These are phyloP conservation scores for Oncorhynchus mykiss DNA, from an alignment of 2,113 vertebrate species.

Conservation along the genomic window DNA sequence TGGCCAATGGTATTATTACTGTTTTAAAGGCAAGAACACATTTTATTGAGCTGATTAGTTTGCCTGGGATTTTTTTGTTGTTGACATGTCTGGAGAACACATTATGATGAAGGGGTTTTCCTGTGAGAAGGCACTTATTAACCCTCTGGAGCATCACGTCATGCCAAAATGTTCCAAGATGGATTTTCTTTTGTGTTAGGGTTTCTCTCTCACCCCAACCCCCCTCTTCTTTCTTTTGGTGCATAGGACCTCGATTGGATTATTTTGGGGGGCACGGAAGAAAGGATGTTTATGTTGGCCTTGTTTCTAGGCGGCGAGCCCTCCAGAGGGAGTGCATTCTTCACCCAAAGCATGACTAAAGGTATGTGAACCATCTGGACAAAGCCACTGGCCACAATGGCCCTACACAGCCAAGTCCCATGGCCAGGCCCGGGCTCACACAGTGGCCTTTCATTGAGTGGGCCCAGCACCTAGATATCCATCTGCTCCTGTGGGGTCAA, in stretches of 20 bases:
- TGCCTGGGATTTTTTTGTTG: slow-evolving; percentile 15
- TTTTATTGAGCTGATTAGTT: slow-evolving; percentile 69
- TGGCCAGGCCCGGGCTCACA: not conserved
- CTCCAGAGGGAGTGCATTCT: slow-evolving; percentile 66
- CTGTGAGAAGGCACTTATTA: slow-evolving; percentile 54
- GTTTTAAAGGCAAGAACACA: slow-evolving; percentile 58
- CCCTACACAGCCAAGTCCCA: slow-evolving; percentile 50
- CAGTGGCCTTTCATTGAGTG: slow-evolving; percentile 46
- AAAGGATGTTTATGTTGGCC: slow-evolving; percentile 79
- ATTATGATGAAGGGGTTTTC: slow-evolving; percentile 33
- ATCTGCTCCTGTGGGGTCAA: slow-evolving; percentile 45
- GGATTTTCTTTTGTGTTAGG: slow-evolving; percentile 13
- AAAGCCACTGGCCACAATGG: slow-evolving; percentile 74
- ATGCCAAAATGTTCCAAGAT: slow-evolving; percentile 44
- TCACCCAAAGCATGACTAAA: slow-evolving; percentile 73
- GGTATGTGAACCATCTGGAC: slow-evolving; percentile 84
- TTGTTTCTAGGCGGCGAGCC: slow-evolving; percentile 74
- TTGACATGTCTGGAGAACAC: slow-evolving; percentile 11
- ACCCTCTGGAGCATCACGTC: not conserved
- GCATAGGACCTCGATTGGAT: slow-evolving; percentile 46
- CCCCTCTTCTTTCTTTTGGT: slow-evolving; percentile 41
- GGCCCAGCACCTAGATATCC: slow-evolving; percentile 45
- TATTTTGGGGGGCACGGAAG: slow-evolving; percentile 51
- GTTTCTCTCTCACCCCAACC: not conserved
- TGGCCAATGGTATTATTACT: slow-evolving; percentile 59